Percentiles rank a stretch among this genome's conserved stretches.
These are phyloP conservation scores for Lasioglossum oenotherae DNA, from an alignment of 2,888 invertebrate species.

Conservation along the genomic window DNA sequence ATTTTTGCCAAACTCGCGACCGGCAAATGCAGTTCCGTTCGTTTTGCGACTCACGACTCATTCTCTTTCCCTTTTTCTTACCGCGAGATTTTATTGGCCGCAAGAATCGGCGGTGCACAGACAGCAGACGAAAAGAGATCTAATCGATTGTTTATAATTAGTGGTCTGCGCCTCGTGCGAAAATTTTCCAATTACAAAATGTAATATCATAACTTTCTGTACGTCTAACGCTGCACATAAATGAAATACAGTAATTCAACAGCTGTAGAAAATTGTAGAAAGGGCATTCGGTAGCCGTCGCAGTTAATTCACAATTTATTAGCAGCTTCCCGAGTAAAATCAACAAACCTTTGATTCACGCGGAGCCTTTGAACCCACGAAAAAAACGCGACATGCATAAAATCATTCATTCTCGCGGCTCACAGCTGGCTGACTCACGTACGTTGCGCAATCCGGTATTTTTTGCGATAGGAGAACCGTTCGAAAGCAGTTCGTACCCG, in stretches of 20 bases:
- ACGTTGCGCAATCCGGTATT: neutral
- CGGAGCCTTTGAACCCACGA: neutral
- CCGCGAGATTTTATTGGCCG: neutral
- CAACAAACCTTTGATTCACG: neutral
- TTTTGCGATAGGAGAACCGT: neutral
- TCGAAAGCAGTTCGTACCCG: neutral
- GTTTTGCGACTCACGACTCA: neutral
- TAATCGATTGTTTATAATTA: neutral
- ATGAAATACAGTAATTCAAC: neutral
- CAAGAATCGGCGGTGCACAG: neutral
- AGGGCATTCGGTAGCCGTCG: neutral
- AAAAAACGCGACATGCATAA: neutral
- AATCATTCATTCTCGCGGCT: neutral
- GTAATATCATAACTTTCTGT: neutral
- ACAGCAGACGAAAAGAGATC: neutral
- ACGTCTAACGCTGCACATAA: neutral
- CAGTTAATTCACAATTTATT: neutral
- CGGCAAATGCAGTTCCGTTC: neutral
- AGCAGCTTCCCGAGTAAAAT: neutral
- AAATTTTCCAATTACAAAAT: neutral
- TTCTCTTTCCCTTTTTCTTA: neutral
- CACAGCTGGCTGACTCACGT: neutral
- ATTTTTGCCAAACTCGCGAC: constrained; percentile 27
- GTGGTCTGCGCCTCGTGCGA: too few species aligned
- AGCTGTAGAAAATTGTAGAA: neutral